phyloP scores from a whole-genome alignment of 2,113 vertebrate species.

The Erythrocercus mccallii region DNA sequence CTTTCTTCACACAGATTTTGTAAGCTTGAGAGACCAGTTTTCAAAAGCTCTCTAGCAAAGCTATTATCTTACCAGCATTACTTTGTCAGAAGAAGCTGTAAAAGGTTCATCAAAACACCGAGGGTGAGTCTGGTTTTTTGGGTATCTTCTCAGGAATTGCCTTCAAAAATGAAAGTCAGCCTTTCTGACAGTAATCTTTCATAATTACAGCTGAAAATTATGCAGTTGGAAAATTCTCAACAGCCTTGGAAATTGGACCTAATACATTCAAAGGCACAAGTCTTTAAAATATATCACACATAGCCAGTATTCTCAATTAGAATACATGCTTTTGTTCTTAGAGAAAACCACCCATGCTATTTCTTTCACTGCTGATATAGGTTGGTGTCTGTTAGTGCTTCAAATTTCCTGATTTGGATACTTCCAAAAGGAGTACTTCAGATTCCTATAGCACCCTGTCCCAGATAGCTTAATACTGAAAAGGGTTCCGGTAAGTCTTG shows the following conservation, averaged over 20 bases:
- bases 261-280: background rate
- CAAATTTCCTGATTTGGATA: background rate
- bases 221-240: background rate
- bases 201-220: background rate
- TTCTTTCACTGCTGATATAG: background rate
- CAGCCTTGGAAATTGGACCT: background rate
- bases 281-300: background rate
- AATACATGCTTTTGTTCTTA: background rate
- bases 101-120: background rate
- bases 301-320: background rate
- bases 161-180: conserved; percentile 14
- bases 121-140: background rate
- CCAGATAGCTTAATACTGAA: background rate
- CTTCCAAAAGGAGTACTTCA: background rate
- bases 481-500: background rate
- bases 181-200: conserved; percentile 5
- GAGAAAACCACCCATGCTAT: background rate
- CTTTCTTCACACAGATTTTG: conserved; percentile 44
- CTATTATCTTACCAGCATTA: conserved; percentile 8
- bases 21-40: conserved; percentile 65
- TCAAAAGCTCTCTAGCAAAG: conserved; percentile 46
- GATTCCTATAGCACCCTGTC: background rate
- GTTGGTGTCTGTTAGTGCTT: background rate
- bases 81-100: conserved; percentile 7
- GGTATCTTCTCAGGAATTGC: background rate